Base-by-base conservation (phyloP, 2,797 vertebrate genomes). In the Dallia pectoralis region DNA sequence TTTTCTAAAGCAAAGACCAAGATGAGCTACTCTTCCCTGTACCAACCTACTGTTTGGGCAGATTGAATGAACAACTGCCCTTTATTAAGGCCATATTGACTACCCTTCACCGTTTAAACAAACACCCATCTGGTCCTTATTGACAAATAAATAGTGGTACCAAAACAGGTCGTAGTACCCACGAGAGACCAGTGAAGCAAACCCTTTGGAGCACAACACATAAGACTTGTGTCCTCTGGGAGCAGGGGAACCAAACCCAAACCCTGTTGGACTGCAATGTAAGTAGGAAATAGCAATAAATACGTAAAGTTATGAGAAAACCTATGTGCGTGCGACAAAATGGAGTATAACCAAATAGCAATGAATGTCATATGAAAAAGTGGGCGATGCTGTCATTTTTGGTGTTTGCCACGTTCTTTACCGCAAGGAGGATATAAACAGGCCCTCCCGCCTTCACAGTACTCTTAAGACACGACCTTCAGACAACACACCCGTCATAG, bases 401-500 rank as follows among this genome's bases (percentile, higher is more conserved):
- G 22, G 3, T 56, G 53, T 9, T 4, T 56, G n/a, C 53, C 53
- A 25, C 53, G 25, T 56, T 11, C 53, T 59, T 22, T 27, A 59
- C 53, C 53, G 14, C 53, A 25, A 25, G 53, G 22, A 25, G 53
- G 22, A 25, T 12, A 59, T 25, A 14, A 59, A 25, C 22, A 12
- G 25, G 25, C 11, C 25, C 22, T 59, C 25, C 25, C 14, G 22
- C 53, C 9, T n/a, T 59, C 25, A 44, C 8, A 44, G 7, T 44
- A 33, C 71, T 72, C 62, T 79, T 61, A 59, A 63, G 70, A 81
- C 76, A 67, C 64, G 63, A 75, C 79, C 80, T 67, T 56, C 0
- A 74, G 75, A 89, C 90, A 90, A 75, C 82, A 74, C 77, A 73
- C 49, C 76, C 83, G 81, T 88, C 90, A 87, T 91, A 15, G 44